Evolutionary conservation across 2,113 vertebrate species (phyloP).

Genomic region (Eudyptes chrysolophus): DNA sequence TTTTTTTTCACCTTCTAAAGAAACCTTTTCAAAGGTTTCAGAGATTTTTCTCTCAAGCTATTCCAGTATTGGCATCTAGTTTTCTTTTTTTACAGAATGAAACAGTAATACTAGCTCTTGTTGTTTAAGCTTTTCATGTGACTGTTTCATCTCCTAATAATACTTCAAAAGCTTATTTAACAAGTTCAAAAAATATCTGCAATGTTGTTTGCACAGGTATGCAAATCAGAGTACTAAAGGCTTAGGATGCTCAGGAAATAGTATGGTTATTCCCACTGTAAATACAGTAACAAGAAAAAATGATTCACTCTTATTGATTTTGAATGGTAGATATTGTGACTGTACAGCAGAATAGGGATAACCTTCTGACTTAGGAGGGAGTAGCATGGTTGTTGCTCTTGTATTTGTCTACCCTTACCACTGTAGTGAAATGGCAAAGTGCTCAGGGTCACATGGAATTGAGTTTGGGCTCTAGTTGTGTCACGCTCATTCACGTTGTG

Average conservation of each 20-base stretch:
- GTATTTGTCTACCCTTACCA: background rate
- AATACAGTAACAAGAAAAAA: background rate
- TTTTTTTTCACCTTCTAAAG: background rate
- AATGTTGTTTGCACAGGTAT: background rate
- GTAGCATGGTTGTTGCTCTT: background rate
- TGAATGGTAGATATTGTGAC: background rate
- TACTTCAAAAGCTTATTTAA: slow-evolving; percentile 23
- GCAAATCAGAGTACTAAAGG: background rate
- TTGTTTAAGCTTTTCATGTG: background rate
- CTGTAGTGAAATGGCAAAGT: background rate
- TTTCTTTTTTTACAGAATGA: background rate
- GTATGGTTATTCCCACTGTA: background rate
- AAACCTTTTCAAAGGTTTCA: background rate
- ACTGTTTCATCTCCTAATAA: slow-evolving; percentile 16
- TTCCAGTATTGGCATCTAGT: background rate
- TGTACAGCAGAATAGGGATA: background rate
- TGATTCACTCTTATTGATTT: background rate
- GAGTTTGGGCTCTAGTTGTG: background rate
- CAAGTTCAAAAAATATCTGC: background rate
- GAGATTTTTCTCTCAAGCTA: background rate
- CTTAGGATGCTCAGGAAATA: background rate
- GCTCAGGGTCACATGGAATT: background rate
- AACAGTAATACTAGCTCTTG: background rate
- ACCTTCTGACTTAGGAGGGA: background rate
- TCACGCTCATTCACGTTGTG: background rate